Base-by-base conservation (phyloP, 2,888 invertebrate species). In the Lasius fuliginosus region DNA sequence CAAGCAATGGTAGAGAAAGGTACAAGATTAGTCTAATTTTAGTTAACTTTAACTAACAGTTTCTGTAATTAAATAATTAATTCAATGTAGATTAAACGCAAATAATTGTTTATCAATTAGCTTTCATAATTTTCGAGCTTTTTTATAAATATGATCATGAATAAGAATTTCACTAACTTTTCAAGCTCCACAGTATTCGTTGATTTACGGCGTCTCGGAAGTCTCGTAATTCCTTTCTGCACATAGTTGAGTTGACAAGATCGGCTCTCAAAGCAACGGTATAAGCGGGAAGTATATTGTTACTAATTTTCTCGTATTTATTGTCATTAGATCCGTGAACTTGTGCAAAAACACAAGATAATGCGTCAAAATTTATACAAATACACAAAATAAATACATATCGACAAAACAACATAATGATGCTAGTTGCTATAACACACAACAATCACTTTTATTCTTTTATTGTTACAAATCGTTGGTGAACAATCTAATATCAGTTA, bases 101-200 rank as follows among this genome's bases (percentile, higher is more conserved):
- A 30, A 30, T 1, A 30, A 30, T 1, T 30, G 30, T 30, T 30
- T 30, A 30, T 15, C 5, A 49, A 15, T 49, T n/a, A 64, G 3
- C 2, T 36, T 64, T 64, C 9, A 8, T 9, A 9, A n/a, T 4
- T 64, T 11, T 62, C 1, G 9, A 64, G 36, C n/a, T 30, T 12
- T 23, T 23, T 58, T 23, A 62, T 62, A 33, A 8, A 15, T 62
- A 9, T 33, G 6, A 12, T 23, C 40, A 42, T 65, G 23, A 30
- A 46, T 46, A n/a, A 46, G 18, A 33, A 62, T 3, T 12, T 40
- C 76, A 95, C 95, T 92, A 90, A 96, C 96, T 95, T 94, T 95
- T 96, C 87, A 96, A 94, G 1, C 95, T 95, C 96, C 96, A 96
- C 1, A 96, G 93, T 79, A 95, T 94, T 62, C 95, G 94, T n/a